A percentile compares a stretch with the other conserved stretches of the same genome.
Evolutionary conservation across 2,888 invertebrate genomes (phyloP).

Genomic region (Clanis bilineata): DNA sequence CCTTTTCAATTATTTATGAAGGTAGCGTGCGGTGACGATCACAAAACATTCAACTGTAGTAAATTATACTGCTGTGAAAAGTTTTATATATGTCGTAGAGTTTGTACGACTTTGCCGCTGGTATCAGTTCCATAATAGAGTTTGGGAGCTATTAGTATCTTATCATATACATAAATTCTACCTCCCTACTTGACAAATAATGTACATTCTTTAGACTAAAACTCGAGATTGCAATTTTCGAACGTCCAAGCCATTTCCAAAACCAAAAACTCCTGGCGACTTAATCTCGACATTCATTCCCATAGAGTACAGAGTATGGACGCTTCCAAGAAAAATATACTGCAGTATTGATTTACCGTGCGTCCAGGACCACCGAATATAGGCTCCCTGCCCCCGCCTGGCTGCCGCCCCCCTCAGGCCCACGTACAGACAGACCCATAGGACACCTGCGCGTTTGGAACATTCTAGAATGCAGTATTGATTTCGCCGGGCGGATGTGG

Average conservation of each 20-base stretch:
- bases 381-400: neutral
- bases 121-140: neutral
- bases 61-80: neutral
- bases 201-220: too few species aligned
- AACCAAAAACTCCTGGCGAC: neutral
- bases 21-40: neutral
- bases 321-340: neutral
- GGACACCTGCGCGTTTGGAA: neutral
- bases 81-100: neutral
- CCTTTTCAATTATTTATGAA: slow-evolving; percentile 10
- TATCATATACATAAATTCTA: too few species aligned
- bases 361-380: neutral
- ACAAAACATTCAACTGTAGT: neutral
- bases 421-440: neutral
- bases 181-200: too few species aligned
- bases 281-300: neutral
- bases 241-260: too few species aligned
- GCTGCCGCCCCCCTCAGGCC: neutral
- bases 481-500: neutral
- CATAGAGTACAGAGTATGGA: neutral
- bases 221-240: too few species aligned
- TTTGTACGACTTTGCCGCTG: neutral
- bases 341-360: neutral
- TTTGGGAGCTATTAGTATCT: too few species aligned
- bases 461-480: slow-evolving; percentile 1